Evolutionary conservation across 1,140 invertebrate species (phyloP), one percentile per base, ranked within the genome.

Genomic region (Anthonomus grandis): DNA sequence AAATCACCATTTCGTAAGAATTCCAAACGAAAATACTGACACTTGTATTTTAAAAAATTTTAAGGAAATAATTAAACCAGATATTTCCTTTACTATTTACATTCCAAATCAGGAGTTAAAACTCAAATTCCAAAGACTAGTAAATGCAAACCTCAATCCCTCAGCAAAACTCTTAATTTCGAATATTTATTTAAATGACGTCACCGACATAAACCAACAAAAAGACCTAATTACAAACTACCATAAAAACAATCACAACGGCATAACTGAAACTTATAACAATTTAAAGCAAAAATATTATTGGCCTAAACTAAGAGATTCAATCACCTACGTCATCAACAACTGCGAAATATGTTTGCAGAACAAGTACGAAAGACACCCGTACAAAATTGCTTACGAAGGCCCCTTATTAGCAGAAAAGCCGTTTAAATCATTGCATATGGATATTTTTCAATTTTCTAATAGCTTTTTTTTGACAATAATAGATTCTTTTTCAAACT

Each of bases 361-460:
- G n/a, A n/a, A n/a, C n/a, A n/a, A n/a, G n/a, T n/a, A n/a, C n/a
- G n/a, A n/a, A n/a, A n/a, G n/a, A n/a, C n/a, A n/a, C n/a, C n/a
- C n/a, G n/a, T n/a, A n/a, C n/a, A n/a, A n/a, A n/a, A n/a, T n/a
- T n/a, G n/a, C n/a, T n/a, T n/a, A n/a, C n/a, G n/a, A n/a, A n/a
- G n/a, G n/a, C n/a, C n/a, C n/a, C n/a, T n/a, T n/a, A n/a, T n/a
- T n/a, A n/a, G n/a, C n/a, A n/a, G n/a, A n/a, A n/a, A 61, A 54
- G 64, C 64, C 65, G 1, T 67, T 69, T 46, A 60, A 69, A 18
- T 42, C 58, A 0, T 59, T 67, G 17, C 64, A 69, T 44, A 48
- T 67, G n/a, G 65, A 69, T 41, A 51, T 49, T 3, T 69, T 65
- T 47, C 48, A 42, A 24, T 64, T 65, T 24, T 50, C 61, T 2